Conservation (phyloP, 2,888 invertebrate species). For the Panorpa germanica region DNA sequence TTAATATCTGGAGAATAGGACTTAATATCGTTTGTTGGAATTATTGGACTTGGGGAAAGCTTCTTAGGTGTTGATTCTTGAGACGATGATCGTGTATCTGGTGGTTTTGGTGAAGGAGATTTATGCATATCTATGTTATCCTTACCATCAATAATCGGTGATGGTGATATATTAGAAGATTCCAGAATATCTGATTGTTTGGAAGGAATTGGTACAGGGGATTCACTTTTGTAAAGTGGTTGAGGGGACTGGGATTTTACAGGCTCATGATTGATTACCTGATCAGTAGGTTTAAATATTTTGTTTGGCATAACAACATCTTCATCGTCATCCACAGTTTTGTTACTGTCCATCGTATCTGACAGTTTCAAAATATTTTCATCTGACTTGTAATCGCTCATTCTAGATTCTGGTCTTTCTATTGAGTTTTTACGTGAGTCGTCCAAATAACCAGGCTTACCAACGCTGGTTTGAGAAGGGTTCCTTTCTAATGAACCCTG, state of each 20-base stretch:
- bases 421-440: constrained; percentile 25
- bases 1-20: too few relatives aligned
- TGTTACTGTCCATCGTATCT: constrained; percentile 24
- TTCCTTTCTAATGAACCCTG: constrained; percentile 14
- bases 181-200: constrained; percentile 19
- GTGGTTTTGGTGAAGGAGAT: constrained; percentile 25
- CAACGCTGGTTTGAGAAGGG: too few relatives aligned
- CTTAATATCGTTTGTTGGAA: too few relatives aligned
- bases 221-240: constrained; percentile 7
- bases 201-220: constrained; percentile 11
- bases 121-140: constrained; percentile 19
- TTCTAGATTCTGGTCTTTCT: constrained; percentile 14
- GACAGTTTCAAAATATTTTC: constrained; percentile 26
- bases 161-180: constrained; percentile 13
- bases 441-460: constrained; percentile 29
- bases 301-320: constrained; percentile 26
- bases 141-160: constrained; percentile 15
- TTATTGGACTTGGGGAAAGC: too few relatives aligned
- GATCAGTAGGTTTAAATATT: constrained; percentile 10
- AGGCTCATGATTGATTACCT: constrained; percentile 10
- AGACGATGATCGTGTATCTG: constrained; percentile 24
- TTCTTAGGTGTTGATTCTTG: too few relatives aligned
- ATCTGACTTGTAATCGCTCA: constrained; percentile 24
- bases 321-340: constrained; percentile 23
- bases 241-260: constrained; percentile 10